These are phyloP conservation scores for Zophobas morio DNA, from an alignment of 1,140 invertebrate species.

Conservation along the genomic window DNA sequence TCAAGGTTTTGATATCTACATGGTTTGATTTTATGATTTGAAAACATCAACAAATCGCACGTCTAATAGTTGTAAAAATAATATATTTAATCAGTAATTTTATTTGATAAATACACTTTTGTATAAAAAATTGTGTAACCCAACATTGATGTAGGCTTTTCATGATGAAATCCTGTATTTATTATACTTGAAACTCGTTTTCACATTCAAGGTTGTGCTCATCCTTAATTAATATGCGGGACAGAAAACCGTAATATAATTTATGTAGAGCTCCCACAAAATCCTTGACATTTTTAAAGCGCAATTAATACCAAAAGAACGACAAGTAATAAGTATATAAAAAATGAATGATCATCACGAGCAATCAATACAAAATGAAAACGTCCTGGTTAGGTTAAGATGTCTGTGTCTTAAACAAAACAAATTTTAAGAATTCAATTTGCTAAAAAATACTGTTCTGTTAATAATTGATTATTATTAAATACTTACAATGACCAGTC, in stretches of 20 bases:
- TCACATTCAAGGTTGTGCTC: constrained; percentile 49
- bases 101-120: not conserved
- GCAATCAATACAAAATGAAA: no score
- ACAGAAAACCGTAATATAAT: constrained; percentile 50
- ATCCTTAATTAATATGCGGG: constrained; percentile 48
- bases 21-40: not conserved
- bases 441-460: no score
- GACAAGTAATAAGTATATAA: constrained; percentile 42
- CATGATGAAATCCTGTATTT: constrained; percentile 44
- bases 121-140: constrained; percentile 42
- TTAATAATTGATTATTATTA: no score
- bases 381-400: no score
- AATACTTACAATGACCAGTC: no score
- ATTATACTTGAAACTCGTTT: constrained; percentile 46
- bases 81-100: not conserved
- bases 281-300: constrained; percentile 47
- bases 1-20: constrained; percentile 31
- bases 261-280: constrained; percentile 46
- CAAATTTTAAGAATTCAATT: no score
- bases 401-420: no score
- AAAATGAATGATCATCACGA: not conserved
- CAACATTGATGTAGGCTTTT: constrained; percentile 31
- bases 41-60: not conserved
- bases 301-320: constrained; percentile 46
- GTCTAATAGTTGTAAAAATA: constrained; percentile 1